Evolutionary conservation across 2,888 invertebrate genomes (phyloP), one percentile per base, ranked within the genome.

Genomic region (Limnephilus lunatus): DNA sequence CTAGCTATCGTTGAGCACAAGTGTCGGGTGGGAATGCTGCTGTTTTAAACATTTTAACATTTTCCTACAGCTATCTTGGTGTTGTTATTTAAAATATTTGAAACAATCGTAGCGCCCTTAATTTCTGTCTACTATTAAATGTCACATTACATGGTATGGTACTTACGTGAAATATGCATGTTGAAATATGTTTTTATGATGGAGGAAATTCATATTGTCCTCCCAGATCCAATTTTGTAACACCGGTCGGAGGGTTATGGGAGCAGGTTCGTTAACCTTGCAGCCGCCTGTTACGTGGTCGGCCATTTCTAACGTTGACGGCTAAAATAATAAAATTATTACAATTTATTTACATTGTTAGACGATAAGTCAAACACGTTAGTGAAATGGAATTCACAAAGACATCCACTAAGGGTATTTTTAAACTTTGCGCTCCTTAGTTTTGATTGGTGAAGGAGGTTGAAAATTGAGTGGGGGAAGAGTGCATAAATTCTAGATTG

Each of bases 151-250:
- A 19, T 4, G 3, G 19, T 7, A 53, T 81, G 25, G 25, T 81
- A 96, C 97, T 97, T 94, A 98, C 98, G 98, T 98, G 95, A 99
- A 99, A 95, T 99, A 99, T 0, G 98, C 98, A 95, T 99, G 99
- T 94, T 99, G 99, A 95, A 99, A 99, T 94, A 99, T 98, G 95
- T 99, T 99, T 95, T 99, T 98, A 95, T 99, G 99, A 94, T 98
- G 98, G 91, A 99, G 96, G 95, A 99, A 99, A 95, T 99, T 98
- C 97, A 98, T 98, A 95, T 99, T 99, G 95, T 99, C 99, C 95
- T 98, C 98, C 99, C 99, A 99, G 94, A 99, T 99, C 99, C 99
- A 99, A 95, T 98, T 98, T 95, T 98, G 98, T 81, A 99, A 96
- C 94, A 99, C 99, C 94, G 97, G 97, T 90, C 97, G 97, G 7